phyloP scores from a whole-genome alignment of 2,113 vertebrate species.

The Neogale vison region DNA sequence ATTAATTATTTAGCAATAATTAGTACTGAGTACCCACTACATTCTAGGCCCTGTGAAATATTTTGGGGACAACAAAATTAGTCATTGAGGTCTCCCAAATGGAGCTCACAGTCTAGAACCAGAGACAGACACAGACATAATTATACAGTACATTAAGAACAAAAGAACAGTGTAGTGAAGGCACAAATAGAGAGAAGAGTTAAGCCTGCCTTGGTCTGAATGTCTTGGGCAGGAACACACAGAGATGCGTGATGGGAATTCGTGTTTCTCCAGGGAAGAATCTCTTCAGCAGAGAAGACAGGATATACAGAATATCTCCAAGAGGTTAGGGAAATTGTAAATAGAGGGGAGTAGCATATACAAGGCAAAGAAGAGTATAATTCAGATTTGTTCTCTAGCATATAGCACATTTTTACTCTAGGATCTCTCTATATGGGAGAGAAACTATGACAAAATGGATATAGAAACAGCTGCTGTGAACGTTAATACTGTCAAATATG shows the following conservation, averaged over 20 bases:
- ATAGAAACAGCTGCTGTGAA: not conserved
- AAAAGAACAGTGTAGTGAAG: not conserved
- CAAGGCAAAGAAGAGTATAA: not conserved
- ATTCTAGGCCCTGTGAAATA: not conserved
- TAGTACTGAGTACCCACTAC: not conserved
- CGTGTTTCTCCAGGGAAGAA: not conserved
- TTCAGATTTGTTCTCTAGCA: not conserved
- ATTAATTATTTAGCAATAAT: not conserved
- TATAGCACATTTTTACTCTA: not conserved
- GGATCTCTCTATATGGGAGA: not conserved
- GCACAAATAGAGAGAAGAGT: not conserved
- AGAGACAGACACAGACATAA: not conserved
- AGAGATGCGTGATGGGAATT: not conserved
- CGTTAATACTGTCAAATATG: not conserved
- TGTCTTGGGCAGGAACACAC: not conserved
- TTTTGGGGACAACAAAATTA: not conserved
- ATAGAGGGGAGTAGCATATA: not conserved
- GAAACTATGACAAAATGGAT: not conserved
- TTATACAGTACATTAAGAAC: not conserved
- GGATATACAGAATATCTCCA: not conserved
- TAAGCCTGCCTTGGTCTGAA: not conserved
- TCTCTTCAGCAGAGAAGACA: not conserved
- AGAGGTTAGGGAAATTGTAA: not conserved
- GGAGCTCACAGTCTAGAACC: not conserved
- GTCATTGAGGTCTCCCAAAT: not conserved